phyloP scores from a whole-genome alignment of 2,113 vertebrate species.

The Natator depressus region DNA sequence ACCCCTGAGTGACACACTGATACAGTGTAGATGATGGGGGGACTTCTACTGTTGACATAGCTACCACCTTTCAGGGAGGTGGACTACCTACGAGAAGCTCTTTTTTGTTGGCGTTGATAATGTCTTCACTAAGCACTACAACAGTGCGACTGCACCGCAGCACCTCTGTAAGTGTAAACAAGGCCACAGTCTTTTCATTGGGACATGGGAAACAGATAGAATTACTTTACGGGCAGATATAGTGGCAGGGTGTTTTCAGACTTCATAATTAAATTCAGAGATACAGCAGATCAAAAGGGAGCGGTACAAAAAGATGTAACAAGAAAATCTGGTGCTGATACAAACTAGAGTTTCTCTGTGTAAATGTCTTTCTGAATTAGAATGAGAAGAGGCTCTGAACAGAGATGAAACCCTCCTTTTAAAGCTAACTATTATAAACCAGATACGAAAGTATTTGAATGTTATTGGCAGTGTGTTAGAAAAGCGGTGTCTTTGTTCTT shows the following conservation, averaged over 20 bases:
- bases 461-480: not conserved
- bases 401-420: slow-evolving; percentile 44
- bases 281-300: slow-evolving; percentile 62
- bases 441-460: slow-evolving; percentile 19
- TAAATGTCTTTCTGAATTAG: slow-evolving; percentile 42
- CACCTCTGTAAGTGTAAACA: not conserved
- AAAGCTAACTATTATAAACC: slow-evolving; percentile 19
- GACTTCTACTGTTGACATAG: not conserved
- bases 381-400: slow-evolving; percentile 30
- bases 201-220: slow-evolving; percentile 6
- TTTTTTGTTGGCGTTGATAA: not conserved
- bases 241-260: slow-evolving; percentile 22
- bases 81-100: not conserved
- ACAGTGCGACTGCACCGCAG: not conserved
- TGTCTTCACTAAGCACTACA: not conserved
- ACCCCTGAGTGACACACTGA: too few relatives aligned
- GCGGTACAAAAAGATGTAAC: slow-evolving; percentile 24
- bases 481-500: not conserved
- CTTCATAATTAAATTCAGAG: slow-evolving; percentile 46
- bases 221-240: not conserved
- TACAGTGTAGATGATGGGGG: not conserved
- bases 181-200: not conserved
- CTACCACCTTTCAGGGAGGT: not conserved
- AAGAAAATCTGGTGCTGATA: slow-evolving; percentile 41
- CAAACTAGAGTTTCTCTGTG: slow-evolving; percentile 35